phyloP scores from a whole-genome alignment of 37 sponge, comb jelly and placozoan species.

The Oopsacas minuta region DNA sequence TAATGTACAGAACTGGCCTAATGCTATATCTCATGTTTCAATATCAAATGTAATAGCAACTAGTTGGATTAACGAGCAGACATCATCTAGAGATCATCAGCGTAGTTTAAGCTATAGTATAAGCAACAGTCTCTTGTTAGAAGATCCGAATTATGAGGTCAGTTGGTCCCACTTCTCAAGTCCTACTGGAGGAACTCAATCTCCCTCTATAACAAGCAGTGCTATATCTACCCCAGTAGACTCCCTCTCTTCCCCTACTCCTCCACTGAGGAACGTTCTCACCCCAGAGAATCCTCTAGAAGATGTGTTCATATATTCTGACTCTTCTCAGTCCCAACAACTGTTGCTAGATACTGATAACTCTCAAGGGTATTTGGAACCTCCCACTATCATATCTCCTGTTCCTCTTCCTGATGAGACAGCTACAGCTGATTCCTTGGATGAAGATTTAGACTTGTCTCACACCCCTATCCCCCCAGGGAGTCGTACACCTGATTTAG shows the following conservation, averaged over 20 bases:
- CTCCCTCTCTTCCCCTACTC: background rate
- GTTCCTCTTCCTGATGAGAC: background rate
- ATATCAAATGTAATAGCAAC: background rate
- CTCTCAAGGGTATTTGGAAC: background rate
- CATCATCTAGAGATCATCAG: background rate
- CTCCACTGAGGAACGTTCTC: background rate
- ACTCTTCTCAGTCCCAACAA: background rate
- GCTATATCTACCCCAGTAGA: background rate
- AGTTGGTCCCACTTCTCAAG: conserved; percentile 15
- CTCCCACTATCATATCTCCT: background rate
- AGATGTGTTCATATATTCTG: background rate
- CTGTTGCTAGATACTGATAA: background rate
- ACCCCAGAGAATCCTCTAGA: background rate
- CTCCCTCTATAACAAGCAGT: background rate
- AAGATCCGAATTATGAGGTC: background rate
- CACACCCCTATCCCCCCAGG: background rate
- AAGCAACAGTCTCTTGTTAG: background rate
- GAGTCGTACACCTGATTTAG: background rate
- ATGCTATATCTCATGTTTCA: background rate
- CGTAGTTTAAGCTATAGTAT: background rate
- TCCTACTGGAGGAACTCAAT: background rate
- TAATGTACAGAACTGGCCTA: conserved; percentile 7
- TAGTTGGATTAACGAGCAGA: background rate
- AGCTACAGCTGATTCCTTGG: background rate
- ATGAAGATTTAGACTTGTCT: background rate